phyloP scores from a whole-genome alignment of 2,113 vertebrate species.

The Hemibates koningsi region DNA sequence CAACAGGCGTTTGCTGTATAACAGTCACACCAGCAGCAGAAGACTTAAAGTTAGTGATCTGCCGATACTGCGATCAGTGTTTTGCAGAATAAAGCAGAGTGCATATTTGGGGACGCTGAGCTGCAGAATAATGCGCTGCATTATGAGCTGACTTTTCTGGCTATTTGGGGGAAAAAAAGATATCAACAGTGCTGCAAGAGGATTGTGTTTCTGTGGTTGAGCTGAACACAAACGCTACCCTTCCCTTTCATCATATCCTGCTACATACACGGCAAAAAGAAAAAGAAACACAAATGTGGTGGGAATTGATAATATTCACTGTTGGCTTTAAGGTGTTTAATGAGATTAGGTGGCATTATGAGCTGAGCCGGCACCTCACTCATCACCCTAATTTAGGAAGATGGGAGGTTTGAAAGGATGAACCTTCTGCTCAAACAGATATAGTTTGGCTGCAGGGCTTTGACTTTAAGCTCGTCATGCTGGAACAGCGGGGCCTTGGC shows the following conservation, averaged over 20 bases:
- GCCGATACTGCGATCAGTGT: neutral
- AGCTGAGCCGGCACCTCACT: neutral
- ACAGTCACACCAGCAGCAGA: fast-evolving
- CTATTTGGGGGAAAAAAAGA: fast-evolving
- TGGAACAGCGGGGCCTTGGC: constrained; percentile 32
- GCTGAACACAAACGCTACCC: neutral
- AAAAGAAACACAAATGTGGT: neutral
- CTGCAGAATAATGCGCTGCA: fast-evolving
- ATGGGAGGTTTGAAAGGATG: constrained; percentile 31
- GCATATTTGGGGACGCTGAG: neutral
- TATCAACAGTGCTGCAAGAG: neutral
- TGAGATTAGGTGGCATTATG: constrained; percentile 37
- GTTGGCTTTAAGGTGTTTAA: constrained; percentile 23
- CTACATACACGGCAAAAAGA: neutral
- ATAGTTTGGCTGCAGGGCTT: constrained; percentile 8
- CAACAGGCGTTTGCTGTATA: fast-evolving
- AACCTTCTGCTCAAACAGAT: constrained; percentile 50
- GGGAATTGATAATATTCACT: constrained; percentile 52
- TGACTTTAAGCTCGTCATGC: constrained; percentile 38
- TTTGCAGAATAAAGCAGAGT: neutral
- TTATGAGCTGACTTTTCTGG: neutral
- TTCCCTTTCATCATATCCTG: neutral
- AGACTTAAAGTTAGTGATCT: neutral
- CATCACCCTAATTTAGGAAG: constrained; percentile 17
- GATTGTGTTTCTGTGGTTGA: neutral